These are phyloP conservation scores for Orchesella cincta DNA, from an alignment of 1,140 invertebrate genomes.

Conservation along the genomic window DNA sequence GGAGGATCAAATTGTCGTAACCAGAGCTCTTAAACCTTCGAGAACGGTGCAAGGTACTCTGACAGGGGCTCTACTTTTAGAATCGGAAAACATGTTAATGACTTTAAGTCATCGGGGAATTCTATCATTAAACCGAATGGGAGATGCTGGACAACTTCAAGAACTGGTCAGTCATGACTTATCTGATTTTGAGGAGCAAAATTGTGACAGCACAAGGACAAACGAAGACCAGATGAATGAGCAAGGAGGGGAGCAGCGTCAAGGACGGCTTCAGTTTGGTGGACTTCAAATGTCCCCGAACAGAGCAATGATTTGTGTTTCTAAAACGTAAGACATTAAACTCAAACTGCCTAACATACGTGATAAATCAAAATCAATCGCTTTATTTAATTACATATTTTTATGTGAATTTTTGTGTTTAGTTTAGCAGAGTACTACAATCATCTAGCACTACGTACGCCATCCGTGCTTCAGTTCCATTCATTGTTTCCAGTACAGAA, in stretches of 20 bases:
- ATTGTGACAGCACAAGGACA: no score
- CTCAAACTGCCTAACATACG: not conserved
- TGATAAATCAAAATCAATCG: not conserved
- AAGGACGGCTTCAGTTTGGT: not conserved
- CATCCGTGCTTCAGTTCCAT: constrained; percentile 2
- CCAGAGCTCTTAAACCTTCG: not conserved
- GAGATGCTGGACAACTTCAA: not conserved
- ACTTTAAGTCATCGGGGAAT: not conserved
- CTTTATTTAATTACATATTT: not conserved
- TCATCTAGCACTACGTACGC: not conserved
- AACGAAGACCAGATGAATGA: not conserved
- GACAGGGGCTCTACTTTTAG: not conserved
- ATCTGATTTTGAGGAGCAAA: not conserved
- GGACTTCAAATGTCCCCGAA: constrained; percentile 19
- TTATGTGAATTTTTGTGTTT: not conserved
- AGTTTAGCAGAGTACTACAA: constrained; percentile 24
- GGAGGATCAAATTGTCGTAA: not conserved
- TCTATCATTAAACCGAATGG: no score
- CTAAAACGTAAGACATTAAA: not conserved
- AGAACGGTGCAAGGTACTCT: not conserved
- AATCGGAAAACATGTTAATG: not conserved
- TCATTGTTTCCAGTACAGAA: not conserved
- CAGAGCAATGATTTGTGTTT: not conserved
- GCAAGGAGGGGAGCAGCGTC: not conserved
- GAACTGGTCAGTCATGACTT: not conserved